A percentile compares a stretch with the other conserved stretches of the same genome.
These are phyloP conservation scores for Geopemphigus sp. DNA, from an alignment of 1,140 invertebrate species.

Conservation along the genomic window DNA sequence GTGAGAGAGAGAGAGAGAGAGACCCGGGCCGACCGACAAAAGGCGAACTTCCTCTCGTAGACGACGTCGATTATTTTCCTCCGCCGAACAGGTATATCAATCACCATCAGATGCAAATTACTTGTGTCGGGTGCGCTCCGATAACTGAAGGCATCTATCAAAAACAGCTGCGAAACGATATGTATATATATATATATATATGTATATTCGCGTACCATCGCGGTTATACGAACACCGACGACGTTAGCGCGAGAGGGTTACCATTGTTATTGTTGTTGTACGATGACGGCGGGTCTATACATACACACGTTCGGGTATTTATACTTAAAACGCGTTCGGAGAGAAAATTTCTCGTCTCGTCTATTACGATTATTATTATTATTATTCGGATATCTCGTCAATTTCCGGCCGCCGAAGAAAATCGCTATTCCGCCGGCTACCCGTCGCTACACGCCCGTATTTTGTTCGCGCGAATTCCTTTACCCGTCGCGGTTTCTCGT, in stretches of 20 bases:
- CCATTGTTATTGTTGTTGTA: constrained; percentile 40
- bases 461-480: too few species aligned
- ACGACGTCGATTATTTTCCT: too few species aligned
- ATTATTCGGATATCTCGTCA: constrained; percentile 35
- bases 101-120: constrained; percentile 46
- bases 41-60: too few species aligned
- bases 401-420: constrained; percentile 21
- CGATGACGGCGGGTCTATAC: neutral
- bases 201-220: too few species aligned
- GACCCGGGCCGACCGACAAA: too few species aligned
- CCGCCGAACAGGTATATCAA: constrained; percentile 36
- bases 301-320: constrained; percentile 5
- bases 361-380: constrained; percentile 15
- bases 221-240: too few species aligned
- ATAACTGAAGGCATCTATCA: constrained; percentile 39
- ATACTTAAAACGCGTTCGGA: constrained; percentile 5
- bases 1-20: too few species aligned
- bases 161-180: constrained; percentile 38
- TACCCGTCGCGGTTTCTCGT: too few species aligned
- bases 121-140: neutral
- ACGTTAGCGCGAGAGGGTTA: too few species aligned
- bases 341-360: constrained; percentile 22
- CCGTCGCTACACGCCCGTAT: too few species aligned
- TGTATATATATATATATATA: too few species aligned
- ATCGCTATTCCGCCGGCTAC: neutral